Evolutionary conservation across 92 coral and sea anemone genomes (phyloP).

Genomic region (Montipora capitata): DNA sequence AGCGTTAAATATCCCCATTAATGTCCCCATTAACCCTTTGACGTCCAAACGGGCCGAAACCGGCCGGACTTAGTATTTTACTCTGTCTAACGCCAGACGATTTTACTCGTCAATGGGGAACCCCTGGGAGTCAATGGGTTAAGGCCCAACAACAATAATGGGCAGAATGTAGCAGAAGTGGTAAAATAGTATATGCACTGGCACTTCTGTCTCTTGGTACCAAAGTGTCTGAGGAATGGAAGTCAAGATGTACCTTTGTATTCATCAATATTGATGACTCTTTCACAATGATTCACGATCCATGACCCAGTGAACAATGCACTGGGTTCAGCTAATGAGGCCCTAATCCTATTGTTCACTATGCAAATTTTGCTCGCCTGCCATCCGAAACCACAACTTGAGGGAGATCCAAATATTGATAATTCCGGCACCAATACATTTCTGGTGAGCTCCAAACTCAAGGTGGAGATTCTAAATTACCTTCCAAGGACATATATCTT

Average conservation of each 20-base stretch:
- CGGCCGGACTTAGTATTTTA: too few relatives aligned
- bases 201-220: too few relatives aligned
- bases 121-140: background rate
- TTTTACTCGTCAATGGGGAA: background rate
- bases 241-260: background rate
- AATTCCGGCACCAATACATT: conserved; percentile 31
- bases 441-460: conserved; percentile 38
- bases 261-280: conserved; percentile 20
- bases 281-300: conserved; percentile 28
- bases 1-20: background rate
- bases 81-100: too few relatives aligned
- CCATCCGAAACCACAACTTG: conserved; percentile 25
- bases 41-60: too few relatives aligned
- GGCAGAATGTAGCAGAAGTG: conserved; percentile 32
- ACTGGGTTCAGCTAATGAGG: conserved; percentile 8
- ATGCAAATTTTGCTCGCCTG: conserved; percentile 16
- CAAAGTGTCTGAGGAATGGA: background rate
- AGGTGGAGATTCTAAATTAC: conserved; percentile 28
- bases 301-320: background rate
- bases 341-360: background rate
- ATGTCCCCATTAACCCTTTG: too few relatives aligned
- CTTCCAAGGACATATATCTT: conserved; percentile 23
- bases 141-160: conserved; percentile 21
- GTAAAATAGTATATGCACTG: conserved; percentile 14
- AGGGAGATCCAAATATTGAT: conserved; percentile 31